Evolutionary conservation across 2,797 vertebrate genomes (phyloP).

Genomic region (Dromococcyx pavoninus): DNA sequence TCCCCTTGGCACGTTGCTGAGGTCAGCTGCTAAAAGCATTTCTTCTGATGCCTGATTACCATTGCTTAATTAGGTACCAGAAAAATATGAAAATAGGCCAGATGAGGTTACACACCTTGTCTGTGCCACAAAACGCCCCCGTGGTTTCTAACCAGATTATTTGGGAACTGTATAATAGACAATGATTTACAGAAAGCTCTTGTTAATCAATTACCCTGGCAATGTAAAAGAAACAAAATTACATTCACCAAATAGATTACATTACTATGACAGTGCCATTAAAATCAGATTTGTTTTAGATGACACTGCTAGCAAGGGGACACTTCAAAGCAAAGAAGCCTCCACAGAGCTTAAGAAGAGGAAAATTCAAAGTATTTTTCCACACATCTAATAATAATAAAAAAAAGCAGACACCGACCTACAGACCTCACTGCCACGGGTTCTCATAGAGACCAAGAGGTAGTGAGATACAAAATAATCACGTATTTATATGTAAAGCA

Average conservation of each 20-base stretch:
- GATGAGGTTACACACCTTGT: background rate
- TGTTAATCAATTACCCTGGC: background rate
- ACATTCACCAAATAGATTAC: background rate
- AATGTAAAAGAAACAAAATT: background rate
- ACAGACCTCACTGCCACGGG: background rate
- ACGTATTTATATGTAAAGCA: background rate
- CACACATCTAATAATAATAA: background rate
- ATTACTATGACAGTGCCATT: background rate
- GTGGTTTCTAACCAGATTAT: background rate
- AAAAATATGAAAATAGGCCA: background rate
- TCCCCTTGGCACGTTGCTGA: background rate
- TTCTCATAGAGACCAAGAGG: background rate
- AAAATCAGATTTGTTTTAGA: background rate
- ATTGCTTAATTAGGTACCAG: background rate
- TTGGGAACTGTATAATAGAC: background rate
- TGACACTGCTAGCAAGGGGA: background rate
- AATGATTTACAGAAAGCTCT: background rate
- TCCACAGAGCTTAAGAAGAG: background rate
- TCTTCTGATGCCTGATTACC: background rate
- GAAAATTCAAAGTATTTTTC: background rate
- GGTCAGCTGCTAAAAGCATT: fast-evolving
- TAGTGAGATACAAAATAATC: background rate
- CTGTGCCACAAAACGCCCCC: background rate
- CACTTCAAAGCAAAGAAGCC: background rate
- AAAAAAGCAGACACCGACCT: background rate